A percentile compares a stretch with the other conserved stretches of the same genome.
These are phyloP conservation scores for Ceratothoa steindachneri DNA, from an alignment of 2,888 invertebrate genomes.

Conservation along the genomic window DNA sequence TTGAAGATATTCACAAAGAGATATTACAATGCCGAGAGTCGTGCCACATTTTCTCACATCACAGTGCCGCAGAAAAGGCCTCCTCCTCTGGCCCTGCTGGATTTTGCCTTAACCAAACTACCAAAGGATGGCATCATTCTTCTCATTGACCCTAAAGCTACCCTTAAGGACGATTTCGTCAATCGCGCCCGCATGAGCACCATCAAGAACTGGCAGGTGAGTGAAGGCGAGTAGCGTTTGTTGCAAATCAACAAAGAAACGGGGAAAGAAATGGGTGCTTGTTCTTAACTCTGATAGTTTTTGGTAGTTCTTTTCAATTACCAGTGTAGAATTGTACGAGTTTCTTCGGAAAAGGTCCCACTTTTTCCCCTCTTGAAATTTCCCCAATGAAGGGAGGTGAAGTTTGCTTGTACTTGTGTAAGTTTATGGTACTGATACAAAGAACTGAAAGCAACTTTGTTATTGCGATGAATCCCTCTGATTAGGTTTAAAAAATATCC, in stretches of 20 bases:
- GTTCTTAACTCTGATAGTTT: no score
- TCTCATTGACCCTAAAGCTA: slow-evolving; percentile 64
- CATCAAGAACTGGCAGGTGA: slow-evolving; percentile 56
- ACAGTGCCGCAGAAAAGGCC: not conserved
- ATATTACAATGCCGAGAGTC: not conserved
- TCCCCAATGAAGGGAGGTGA: no score
- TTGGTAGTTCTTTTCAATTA: no score
- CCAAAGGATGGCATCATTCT: slow-evolving; percentile 69
- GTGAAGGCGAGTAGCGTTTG: not conserved
- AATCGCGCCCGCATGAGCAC: slow-evolving; percentile 95
- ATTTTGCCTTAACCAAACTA: slow-evolving; percentile 57
- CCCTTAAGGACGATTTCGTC: slow-evolving; percentile 75
- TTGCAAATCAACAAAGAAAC: not conserved
- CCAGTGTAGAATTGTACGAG: no score
- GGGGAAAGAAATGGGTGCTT: no score
- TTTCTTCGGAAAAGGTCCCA: no score
- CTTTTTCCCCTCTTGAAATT: no score
- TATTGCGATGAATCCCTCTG: no score
- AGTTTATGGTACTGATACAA: no score
- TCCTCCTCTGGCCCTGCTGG: not conserved
- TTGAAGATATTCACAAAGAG: not conserved
- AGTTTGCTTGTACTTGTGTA: no score
- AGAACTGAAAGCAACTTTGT: no score
- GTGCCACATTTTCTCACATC: not conserved
- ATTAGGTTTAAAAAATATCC: no score